Evolutionary conservation across 2,113 vertebrate species (phyloP).

Genomic region (Pygoscelis antarcticus): DNA sequence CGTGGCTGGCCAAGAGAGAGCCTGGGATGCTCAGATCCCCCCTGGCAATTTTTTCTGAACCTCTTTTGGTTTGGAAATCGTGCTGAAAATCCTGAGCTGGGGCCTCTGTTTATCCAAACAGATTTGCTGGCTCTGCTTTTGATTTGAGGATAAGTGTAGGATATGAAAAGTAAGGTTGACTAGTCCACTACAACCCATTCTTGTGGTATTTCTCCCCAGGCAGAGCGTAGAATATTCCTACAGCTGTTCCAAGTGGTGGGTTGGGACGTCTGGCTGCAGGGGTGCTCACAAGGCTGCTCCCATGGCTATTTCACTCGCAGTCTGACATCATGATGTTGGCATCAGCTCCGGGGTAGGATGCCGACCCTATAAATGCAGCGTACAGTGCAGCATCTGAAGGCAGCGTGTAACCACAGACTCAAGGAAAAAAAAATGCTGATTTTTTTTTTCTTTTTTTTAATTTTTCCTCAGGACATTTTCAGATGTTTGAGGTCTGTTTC

Average conservation of each 20-base stretch:
- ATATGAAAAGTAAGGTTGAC: neutral
- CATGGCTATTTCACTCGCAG: neutral
- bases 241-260: accelerated
- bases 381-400: neutral
- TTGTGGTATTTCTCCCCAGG: accelerated
- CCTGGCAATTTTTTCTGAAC: neutral
- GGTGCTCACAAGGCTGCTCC: accelerated
- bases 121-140: neutral
- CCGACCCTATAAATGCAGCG: neutral
- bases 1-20: neutral
- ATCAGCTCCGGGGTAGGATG: neutral
- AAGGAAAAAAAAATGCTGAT: no score
- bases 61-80: accelerated
- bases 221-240: accelerated
- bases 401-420: accelerated
- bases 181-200: neutral
- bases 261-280: neutral
- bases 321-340: accelerated
- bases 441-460: neutral
- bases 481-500: neutral
- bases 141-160: neutral
- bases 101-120: neutral
- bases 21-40: neutral
- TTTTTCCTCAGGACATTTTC: neutral
- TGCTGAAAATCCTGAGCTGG: neutral